These are phyloP conservation scores for Ceratitis capitata DNA, from an alignment of 1,140 invertebrate species.

Conservation along the genomic window DNA sequence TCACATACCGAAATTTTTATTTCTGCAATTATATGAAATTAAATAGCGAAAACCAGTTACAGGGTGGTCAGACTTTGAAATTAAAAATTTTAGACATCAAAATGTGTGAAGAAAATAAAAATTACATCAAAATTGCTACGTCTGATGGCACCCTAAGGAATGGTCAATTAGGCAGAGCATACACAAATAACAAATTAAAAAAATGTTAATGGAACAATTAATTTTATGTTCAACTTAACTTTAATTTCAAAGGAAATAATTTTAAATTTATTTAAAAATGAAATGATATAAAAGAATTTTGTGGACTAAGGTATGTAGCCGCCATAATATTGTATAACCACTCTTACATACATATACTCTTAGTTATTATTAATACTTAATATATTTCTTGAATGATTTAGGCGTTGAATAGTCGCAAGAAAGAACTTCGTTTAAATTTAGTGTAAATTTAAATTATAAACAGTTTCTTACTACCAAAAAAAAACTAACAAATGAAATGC, in stretches of 20 bases:
- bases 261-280: not conserved
- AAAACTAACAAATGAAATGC: not conserved
- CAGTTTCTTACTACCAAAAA: conserved; percentile 4
- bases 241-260: not conserved
- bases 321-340: not conserved
- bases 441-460: not conserved
- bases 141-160: too few species aligned
- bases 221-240: conserved; percentile 4
- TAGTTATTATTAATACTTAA: not conserved
- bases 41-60: too few species aligned
- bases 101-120: too few species aligned
- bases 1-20: too few species aligned
- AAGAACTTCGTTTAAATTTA: not conserved
- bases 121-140: too few species aligned
- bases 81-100: too few species aligned
- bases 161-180: too few species aligned
- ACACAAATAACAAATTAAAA: too few species aligned
- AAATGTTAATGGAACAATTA: too few species aligned
- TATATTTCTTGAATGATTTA: not conserved
- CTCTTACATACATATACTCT: not conserved
- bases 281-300: not conserved
- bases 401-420: conserved; percentile 11
- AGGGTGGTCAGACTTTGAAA: too few species aligned
- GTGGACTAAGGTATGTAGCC: not conserved
- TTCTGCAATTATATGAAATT: too few species aligned